Evolutionary conservation across 2,888 invertebrate genomes (phyloP).

Genomic region (Dryobotodes eremita): DNA sequence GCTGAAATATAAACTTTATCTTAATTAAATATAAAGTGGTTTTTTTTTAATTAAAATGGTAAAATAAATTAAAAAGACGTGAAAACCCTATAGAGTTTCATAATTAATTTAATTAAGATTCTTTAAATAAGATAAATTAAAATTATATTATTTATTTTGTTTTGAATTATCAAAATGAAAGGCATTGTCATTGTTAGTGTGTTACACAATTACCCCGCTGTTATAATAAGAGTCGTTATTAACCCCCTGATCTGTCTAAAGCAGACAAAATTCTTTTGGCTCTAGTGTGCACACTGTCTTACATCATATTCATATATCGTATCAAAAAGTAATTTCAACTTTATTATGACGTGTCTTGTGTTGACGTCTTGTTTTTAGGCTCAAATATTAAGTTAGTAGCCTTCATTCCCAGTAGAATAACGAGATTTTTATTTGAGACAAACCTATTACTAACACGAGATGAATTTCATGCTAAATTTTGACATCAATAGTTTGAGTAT

Average conservation of each 20-base stretch:
- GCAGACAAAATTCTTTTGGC: not conserved
- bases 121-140: conserved; percentile 63
- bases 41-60: too few relatives aligned
- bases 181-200: too few relatives aligned
- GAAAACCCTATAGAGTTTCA: conserved; percentile 95
- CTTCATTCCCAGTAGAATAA: conserved; percentile 4
- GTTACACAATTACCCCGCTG: too few relatives aligned
- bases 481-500: not conserved
- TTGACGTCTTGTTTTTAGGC: conserved; percentile 17
- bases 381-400: conserved; percentile 29
- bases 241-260: not conserved
- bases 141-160: too few relatives aligned
- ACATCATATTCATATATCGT: conserved; percentile 13
- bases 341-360: conserved; percentile 33
- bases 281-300: conserved; percentile 10
- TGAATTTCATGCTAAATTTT: not conserved
- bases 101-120: conserved; percentile 82
- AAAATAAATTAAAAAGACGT: conserved; percentile 91
- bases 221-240: not conserved
- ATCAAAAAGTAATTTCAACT: conserved; percentile 60
- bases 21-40: too few relatives aligned
- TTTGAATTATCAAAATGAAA: too few relatives aligned
- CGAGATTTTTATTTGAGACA: conserved; percentile 11
- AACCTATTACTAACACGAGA: not conserved
- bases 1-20: too few relatives aligned